Evolutionary conservation across 2,113 vertebrate species (phyloP).

Genomic region (Stigmatopora nigra): DNA sequence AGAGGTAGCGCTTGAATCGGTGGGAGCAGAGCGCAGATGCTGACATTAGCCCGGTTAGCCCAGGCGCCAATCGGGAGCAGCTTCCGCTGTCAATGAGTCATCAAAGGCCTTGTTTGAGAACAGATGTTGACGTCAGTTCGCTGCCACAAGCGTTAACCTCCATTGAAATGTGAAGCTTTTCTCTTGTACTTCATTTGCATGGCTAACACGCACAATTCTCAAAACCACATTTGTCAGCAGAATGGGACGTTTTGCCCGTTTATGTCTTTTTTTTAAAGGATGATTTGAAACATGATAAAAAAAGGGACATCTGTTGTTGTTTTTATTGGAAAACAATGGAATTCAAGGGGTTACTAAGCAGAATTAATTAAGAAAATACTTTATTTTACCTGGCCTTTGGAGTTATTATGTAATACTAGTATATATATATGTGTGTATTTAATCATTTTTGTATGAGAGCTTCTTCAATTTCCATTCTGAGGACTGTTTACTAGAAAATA

Average conservation of each 20-base stretch:
- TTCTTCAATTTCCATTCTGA: too few relatives aligned
- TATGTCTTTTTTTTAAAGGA: slow-evolving; percentile 10
- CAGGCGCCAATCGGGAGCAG: slow-evolving; percentile 55
- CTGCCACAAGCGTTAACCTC: slow-evolving; percentile 53
- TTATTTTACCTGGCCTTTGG: too few relatives aligned
- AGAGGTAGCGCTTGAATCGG: slow-evolving; percentile 48
- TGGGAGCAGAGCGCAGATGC: slow-evolving; percentile 25
- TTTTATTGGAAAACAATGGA: background rate
- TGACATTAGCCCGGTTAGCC: slow-evolving; percentile 57
- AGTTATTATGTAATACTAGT: too few relatives aligned
- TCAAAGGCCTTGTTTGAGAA: slow-evolving; percentile 65
- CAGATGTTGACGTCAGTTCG: slow-evolving; percentile 61
- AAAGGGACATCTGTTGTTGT: background rate
- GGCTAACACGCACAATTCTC: slow-evolving; percentile 28
- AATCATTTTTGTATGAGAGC: too few relatives aligned
- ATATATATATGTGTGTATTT: too few relatives aligned
- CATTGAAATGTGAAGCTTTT: slow-evolving; percentile 28
- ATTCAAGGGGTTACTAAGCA: background rate
- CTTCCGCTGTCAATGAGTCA: slow-evolving; percentile 60
- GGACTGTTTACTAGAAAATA: too few relatives aligned
- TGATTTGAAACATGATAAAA: background rate
- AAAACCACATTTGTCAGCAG: slow-evolving; percentile 30
- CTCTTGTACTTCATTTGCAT: slow-evolving; percentile 31
- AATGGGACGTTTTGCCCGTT: slow-evolving; percentile 2
- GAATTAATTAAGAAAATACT: too few relatives aligned